These are phyloP conservation scores for Acromyrmex heyeri DNA, from an alignment of 1,140 invertebrate genomes.

Conservation along the genomic window DNA sequence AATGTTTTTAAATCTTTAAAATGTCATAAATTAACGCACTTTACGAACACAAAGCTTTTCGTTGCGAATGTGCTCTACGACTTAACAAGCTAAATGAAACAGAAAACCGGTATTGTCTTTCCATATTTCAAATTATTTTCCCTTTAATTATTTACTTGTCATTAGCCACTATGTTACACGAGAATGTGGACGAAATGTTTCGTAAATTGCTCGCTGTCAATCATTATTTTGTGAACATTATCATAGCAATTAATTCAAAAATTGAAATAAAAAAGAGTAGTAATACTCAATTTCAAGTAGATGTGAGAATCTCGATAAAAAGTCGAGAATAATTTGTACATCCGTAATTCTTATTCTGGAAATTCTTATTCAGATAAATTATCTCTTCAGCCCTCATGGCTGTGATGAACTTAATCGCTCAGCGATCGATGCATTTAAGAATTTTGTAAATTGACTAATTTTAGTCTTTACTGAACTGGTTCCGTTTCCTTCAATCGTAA, in stretches of 20 bases:
- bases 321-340: not conserved
- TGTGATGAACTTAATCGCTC: not conserved
- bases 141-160: conserved; percentile 62
- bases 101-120: conserved; percentile 82
- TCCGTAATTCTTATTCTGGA: not conserved
- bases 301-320: not conserved
- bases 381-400: not conserved
- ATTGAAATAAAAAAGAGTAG: not conserved
- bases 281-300: not conserved
- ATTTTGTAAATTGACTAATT: conserved; percentile 13
- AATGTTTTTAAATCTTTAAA: conserved; percentile 27
- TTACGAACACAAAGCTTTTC: conserved; percentile 67
- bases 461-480: not conserved
- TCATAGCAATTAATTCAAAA: not conserved
- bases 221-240: not conserved
- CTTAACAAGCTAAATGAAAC: conserved; percentile 76
- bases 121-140: conserved; percentile 70
- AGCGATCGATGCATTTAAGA: not conserved
- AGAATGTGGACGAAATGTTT: conserved; percentile 51
- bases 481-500: conserved; percentile 2
- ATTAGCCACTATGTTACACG: conserved; percentile 51
- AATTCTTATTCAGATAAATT: not conserved
- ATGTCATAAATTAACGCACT: not conserved
- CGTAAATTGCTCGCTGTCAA: not conserved
- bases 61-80: conserved; percentile 65